Evolutionary conservation across 2,888 invertebrate species (phyloP).

Genomic region (Carcina quercana): DNA sequence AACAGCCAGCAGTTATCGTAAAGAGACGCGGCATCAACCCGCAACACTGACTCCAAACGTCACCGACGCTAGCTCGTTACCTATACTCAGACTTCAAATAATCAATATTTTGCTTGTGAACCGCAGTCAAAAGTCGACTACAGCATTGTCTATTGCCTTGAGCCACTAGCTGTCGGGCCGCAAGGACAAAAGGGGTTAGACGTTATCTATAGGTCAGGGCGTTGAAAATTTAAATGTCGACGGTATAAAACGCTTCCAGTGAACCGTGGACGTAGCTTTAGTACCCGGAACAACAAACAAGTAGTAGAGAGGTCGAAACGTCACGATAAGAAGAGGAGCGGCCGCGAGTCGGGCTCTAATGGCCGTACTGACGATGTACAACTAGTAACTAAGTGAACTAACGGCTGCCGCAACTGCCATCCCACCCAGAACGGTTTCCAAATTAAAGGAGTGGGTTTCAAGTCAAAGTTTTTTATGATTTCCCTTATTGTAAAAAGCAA

Average conservation of each 20-base stretch:
- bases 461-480: no score
- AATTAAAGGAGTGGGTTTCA: slow-evolving; percentile 26
- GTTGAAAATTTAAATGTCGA: slow-evolving; percentile 1
- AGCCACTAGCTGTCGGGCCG: no score
- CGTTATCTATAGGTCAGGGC: no score
- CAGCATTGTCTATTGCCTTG: no score
- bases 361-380: slow-evolving; percentile 27
- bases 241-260: slow-evolving; percentile 7
- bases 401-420: slow-evolving; percentile 44
- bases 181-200: no score
- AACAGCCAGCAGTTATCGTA: slow-evolving; percentile 44
- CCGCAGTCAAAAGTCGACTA: no score
- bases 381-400: slow-evolving; percentile 38
- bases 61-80: no score
- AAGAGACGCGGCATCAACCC: slow-evolving; percentile 17
- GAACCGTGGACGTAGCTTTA: slow-evolving; percentile 11
- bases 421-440: slow-evolving; percentile 21
- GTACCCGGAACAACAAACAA: slow-evolving; percentile 22
- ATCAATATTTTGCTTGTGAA: no score
- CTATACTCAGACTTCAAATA: no score
- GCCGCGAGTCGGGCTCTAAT: slow-evolving; percentile 31
- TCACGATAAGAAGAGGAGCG: slow-evolving; percentile 30
- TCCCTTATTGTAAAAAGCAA: no score
- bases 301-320: slow-evolving; percentile 27
- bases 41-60: slow-evolving; percentile 1